phyloP scores from a whole-genome alignment of 2,888 invertebrate species.

The Agrochola circellaris region DNA sequence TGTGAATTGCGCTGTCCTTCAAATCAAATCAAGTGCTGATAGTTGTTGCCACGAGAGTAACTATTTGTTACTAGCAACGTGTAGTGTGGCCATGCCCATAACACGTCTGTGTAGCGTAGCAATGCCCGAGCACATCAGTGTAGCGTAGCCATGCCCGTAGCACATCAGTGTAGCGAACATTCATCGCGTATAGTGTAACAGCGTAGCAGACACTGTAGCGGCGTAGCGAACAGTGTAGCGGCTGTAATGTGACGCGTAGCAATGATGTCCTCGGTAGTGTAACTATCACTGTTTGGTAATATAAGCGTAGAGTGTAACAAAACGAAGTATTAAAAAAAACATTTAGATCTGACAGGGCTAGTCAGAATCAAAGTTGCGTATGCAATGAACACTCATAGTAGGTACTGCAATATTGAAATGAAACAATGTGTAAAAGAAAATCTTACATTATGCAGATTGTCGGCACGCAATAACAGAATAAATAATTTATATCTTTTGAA shows the following conservation, averaged over 20 bases:
- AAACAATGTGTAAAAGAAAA: constrained; percentile 31
- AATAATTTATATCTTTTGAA: constrained; percentile 41
- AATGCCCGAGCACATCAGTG: neutral
- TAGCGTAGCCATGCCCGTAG: neutral
- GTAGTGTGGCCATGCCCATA: neutral
- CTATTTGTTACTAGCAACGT: constrained; percentile 12
- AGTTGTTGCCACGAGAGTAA: neutral
- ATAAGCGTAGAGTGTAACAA: neutral
- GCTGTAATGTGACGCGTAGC: neutral
- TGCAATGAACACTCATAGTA: constrained; percentile 6
- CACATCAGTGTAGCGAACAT: neutral
- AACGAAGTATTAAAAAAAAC: neutral
- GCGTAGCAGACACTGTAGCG: neutral
- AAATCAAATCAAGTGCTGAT: constrained; percentile 5
- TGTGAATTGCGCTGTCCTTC: constrained; percentile 4
- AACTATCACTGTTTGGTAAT: neutral
- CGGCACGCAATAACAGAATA: constrained; percentile 35
- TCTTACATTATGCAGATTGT: constrained; percentile 27
- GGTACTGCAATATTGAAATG: constrained; percentile 36
- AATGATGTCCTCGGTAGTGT: neutral
- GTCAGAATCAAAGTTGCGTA: neutral
- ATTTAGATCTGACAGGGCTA: neutral
- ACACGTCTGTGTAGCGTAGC: neutral
- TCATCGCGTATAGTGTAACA: neutral
- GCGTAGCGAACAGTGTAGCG: constrained; percentile 2